Conservation (phyloP, 1,140 invertebrate genomes). For the Trissolcus basalis region DNA sequence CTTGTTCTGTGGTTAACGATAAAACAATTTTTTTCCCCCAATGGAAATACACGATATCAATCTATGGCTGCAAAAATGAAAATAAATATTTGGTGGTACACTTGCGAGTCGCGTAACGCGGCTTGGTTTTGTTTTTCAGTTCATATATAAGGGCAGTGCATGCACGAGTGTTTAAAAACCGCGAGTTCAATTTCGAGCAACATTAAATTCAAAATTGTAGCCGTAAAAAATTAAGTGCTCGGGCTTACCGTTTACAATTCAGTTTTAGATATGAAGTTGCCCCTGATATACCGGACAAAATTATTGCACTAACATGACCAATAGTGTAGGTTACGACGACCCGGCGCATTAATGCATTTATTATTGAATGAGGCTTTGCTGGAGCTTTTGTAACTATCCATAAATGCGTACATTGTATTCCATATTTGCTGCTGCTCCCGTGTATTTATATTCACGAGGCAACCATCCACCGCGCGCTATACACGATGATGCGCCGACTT, state of each 20-base stretch:
- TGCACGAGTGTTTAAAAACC: too few species aligned
- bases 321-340: conserved; percentile 22
- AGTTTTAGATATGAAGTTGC: conserved; percentile 20
- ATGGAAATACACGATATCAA: too few species aligned
- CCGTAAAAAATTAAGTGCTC: too few species aligned
- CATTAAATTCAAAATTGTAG: too few species aligned
- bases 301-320: conserved; percentile 24
- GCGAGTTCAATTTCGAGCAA: too few species aligned
- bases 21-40: too few species aligned
- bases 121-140: too few species aligned
- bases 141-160: too few species aligned
- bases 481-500: conserved; percentile 35
- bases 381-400: conserved; percentile 28
- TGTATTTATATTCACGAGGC: conserved; percentile 35
- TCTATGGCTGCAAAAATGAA: too few species aligned
- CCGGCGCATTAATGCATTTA: conserved; percentile 29
- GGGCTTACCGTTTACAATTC: conserved; percentile 28
- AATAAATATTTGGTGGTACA: too few species aligned
- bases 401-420: conserved; percentile 32
- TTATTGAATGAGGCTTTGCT: conserved; percentile 40
- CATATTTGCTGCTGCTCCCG: conserved; percentile 14
- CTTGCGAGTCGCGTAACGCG: too few species aligned
- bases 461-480: not conserved
- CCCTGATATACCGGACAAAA: not conserved
- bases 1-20: too few species aligned